Conservation (phyloP, 2,888 invertebrate species). For the Eudemis profundana region DNA sequence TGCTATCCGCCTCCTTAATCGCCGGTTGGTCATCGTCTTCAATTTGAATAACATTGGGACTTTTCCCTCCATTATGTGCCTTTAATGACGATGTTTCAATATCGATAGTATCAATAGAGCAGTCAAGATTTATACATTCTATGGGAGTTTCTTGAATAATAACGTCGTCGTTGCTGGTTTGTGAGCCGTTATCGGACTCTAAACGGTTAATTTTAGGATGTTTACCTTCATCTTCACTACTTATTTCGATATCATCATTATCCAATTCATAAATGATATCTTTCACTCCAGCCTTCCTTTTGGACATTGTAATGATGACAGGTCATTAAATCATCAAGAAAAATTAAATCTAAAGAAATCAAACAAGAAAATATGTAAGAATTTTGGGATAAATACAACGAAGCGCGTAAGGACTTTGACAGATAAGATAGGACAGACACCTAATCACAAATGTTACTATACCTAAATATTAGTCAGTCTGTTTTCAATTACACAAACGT, state of each 20-base stretch:
- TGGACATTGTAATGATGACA: conserved; percentile 64
- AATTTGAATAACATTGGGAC: conserved; percentile 47
- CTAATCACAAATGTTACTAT: conserved; percentile 32
- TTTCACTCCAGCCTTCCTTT: conserved; percentile 75
- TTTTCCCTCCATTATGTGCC: conserved; percentile 77
- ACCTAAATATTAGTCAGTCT: conserved; percentile 11
- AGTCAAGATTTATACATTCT: conserved; percentile 58
- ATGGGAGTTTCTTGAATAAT: conserved; percentile 51
- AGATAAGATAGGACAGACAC: conserved; percentile 17
- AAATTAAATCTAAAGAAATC: conserved; percentile 31
- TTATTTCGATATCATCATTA: conserved; percentile 77
- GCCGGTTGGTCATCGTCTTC: conserved; percentile 48
- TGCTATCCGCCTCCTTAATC: conserved; percentile 50
- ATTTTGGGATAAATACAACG: conserved; percentile 26
- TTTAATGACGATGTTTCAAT: conserved; percentile 49
- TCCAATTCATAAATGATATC: conserved; percentile 83
- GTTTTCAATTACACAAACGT: conserved; percentile 17
- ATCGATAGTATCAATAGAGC: conserved; percentile 53
- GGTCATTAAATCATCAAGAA: conserved; percentile 43
- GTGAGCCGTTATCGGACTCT: conserved; percentile 50
- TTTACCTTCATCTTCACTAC: conserved; percentile 77
- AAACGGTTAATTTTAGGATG: conserved; percentile 68
- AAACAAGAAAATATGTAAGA: conserved; percentile 17
- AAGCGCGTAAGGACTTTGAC: conserved; percentile 40
- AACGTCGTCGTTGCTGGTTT: conserved; percentile 48